Evolutionary conservation across 2,888 invertebrate genomes (phyloP).

Genomic region (Aspidiotus rigidus): DNA sequence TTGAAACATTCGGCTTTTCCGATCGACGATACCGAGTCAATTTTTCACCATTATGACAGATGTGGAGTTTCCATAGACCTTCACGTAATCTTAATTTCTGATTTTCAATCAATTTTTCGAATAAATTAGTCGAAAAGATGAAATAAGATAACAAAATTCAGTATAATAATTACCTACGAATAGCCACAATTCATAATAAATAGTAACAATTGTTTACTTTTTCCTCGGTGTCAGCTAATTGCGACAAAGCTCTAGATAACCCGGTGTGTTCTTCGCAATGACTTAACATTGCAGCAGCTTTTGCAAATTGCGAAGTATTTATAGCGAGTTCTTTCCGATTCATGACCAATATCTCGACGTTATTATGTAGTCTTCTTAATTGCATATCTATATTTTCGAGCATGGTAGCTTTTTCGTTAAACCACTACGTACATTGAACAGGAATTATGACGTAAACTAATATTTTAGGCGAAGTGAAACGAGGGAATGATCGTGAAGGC

Average conservation of each 20-base stretch:
- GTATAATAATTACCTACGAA: constrained; percentile 3
- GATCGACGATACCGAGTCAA: too few relatives aligned
- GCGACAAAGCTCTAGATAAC: constrained; percentile 77
- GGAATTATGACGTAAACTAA: neutral
- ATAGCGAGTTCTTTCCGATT: constrained; percentile 75
- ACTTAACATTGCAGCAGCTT: constrained; percentile 78
- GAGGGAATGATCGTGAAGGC: too few relatives aligned
- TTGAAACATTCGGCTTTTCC: too few relatives aligned
- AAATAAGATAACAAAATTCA: constrained; percentile 39
- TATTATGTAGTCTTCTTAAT: constrained; percentile 72
- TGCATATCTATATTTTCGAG: constrained; percentile 84
- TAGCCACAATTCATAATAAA: neutral
- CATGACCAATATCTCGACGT: constrained; percentile 76
- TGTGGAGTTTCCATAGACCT: too few relatives aligned
- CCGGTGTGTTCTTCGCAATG: constrained; percentile 88
- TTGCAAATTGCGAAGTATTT: constrained; percentile 73
- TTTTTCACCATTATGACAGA: too few relatives aligned
- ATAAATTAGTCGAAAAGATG: too few relatives aligned
- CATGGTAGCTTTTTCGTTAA: constrained; percentile 88
- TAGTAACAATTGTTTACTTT: constrained; percentile 46
- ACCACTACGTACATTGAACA: constrained; percentile 64
- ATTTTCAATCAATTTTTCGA: too few relatives aligned
- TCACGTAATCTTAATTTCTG: too few relatives aligned
- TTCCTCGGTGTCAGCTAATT: constrained; percentile 79
- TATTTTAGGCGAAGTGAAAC: neutral